phyloP scores from a whole-genome alignment of 2,113 vertebrate species.

The Orycteropus afer region DNA sequence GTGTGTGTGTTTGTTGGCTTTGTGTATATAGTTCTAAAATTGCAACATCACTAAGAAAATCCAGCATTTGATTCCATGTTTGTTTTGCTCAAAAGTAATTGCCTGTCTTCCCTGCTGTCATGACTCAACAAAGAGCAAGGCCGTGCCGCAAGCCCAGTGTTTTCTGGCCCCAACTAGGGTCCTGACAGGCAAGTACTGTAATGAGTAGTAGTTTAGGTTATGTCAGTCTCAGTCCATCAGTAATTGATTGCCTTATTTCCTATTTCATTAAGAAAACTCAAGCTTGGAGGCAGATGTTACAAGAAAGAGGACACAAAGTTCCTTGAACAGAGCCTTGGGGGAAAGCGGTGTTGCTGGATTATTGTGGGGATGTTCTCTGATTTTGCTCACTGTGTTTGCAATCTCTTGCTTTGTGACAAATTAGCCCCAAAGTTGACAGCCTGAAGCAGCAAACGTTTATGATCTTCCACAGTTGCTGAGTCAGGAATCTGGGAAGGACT shows the following conservation, averaged over 20 bases:
- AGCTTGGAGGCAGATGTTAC: not conserved
- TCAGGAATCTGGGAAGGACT: not conserved
- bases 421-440: not conserved
- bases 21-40: not conserved
- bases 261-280: not conserved
- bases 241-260: slow-evolving; percentile 3
- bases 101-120: not conserved
- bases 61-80: not conserved
- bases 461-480: not conserved
- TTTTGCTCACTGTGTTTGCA: not conserved
- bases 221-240: not conserved
- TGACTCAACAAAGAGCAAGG: not conserved
- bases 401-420: not conserved
- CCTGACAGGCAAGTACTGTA: not conserved
- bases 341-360: not conserved
- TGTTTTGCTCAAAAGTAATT: not conserved
- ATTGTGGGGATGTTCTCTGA: not conserved
- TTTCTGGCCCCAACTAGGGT: not conserved
- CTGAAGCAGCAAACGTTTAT: not conserved
- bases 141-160: not conserved
- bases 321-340: not conserved
- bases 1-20: not conserved
- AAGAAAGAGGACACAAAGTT: not conserved
- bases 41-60: not conserved
- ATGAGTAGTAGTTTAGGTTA: not conserved